phyloP scores from a whole-genome alignment of 2,113 vertebrate genomes.

The Petrocephalus microphthalmus region DNA sequence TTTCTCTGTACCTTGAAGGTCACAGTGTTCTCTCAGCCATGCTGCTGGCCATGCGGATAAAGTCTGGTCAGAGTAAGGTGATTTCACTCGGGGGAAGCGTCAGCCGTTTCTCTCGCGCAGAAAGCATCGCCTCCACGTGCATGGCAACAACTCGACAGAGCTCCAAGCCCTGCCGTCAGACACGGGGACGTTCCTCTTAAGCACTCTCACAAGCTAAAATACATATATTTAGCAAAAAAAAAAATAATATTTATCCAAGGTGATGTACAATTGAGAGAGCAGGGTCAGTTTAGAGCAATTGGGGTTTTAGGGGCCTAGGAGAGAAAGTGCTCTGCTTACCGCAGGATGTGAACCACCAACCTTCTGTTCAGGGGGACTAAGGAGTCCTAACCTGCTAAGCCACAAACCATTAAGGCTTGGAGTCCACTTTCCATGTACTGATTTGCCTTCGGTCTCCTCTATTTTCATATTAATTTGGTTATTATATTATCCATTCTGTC shows the following conservation, averaged over 20 bases:
- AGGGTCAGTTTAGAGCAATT: not conserved
- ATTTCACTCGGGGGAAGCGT: conserved; percentile 91
- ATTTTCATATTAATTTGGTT: not conserved
- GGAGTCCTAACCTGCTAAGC: not conserved
- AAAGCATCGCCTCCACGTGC: conserved; percentile 83
- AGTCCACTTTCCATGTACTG: not conserved
- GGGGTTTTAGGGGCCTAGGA: not conserved
- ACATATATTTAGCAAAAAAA: not conserved
- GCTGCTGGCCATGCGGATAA: not conserved
- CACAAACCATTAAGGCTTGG: not conserved
- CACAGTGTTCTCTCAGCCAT: not conserved
- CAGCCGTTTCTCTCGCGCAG: conserved; percentile 75
- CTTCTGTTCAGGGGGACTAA: not conserved
- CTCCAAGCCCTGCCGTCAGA: conserved; percentile 75
- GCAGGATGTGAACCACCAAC: not conserved
- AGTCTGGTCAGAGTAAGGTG: conserved; percentile 72
- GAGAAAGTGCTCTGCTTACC: not conserved
- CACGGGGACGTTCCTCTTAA: conserved; percentile 17
- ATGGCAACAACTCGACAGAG: conserved; percentile 85
- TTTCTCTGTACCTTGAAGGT: not conserved
- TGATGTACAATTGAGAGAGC: not conserved
- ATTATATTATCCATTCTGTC: not conserved
- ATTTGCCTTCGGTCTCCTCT: not conserved
- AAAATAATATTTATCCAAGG: not conserved
- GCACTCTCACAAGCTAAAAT: not conserved